phyloP scores from a whole-genome alignment of 2,113 vertebrate genomes.

The Mastomys coucha region DNA sequence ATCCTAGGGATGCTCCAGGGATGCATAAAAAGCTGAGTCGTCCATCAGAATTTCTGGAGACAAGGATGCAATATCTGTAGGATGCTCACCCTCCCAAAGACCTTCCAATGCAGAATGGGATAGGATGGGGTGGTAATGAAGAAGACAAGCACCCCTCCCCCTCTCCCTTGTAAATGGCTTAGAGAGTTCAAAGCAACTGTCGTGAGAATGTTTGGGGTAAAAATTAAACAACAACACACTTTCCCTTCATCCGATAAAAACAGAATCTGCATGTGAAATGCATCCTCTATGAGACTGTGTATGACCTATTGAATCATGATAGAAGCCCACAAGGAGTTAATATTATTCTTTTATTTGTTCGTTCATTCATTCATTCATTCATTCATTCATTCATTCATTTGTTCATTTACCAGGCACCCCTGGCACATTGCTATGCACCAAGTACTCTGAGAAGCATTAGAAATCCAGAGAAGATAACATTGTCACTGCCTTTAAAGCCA shows the following conservation, averaged over 20 bases:
- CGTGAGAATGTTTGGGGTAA: constrained; percentile 28
- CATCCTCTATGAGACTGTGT: background rate
- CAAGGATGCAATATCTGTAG: background rate
- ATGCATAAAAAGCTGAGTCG: constrained; percentile 36
- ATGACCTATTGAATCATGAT: background rate
- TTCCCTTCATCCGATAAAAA: constrained; percentile 31
- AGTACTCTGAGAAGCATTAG: background rate
- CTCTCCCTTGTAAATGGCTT: background rate
- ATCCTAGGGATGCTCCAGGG: too few relatives aligned
- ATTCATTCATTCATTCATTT: background rate
- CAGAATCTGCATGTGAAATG: background rate
- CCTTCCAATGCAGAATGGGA: background rate
- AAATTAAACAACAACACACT: constrained; percentile 41
- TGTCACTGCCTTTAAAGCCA: background rate
- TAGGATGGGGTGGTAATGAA: background rate
- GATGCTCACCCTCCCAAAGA: background rate
- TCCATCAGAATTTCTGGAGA: constrained; percentile 33
- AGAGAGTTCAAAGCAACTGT: constrained; percentile 26
- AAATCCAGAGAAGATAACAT: background rate
- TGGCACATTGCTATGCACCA: background rate
- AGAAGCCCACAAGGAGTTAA: background rate
- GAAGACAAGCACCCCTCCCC: background rate
- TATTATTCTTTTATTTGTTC: background rate
- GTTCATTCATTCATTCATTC: background rate
- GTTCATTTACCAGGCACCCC: background rate